Evolutionary conservation across 2,888 invertebrate species (phyloP).

Genomic region (Orchestes rusci): DNA sequence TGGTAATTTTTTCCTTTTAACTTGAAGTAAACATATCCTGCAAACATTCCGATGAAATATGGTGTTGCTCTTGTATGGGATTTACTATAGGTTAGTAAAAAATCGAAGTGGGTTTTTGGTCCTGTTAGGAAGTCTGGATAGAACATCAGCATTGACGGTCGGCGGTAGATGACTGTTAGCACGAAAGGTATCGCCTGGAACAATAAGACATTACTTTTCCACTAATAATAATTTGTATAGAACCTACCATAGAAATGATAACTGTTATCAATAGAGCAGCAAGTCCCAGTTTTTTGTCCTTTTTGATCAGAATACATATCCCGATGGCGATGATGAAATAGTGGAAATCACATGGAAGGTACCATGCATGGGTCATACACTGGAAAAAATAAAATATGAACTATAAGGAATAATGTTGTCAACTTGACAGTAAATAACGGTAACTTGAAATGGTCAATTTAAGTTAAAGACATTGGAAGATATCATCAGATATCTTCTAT

Average conservation of each 20-base stretch:
- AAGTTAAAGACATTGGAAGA: too few species aligned
- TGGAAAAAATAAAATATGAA: slow-evolving; percentile 40
- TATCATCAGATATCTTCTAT: too few species aligned
- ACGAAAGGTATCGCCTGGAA: slow-evolving; percentile 45
- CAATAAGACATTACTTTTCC: not conserved
- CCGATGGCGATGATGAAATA: slow-evolving; percentile 54
- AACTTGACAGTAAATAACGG: too few species aligned
- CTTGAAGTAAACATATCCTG: slow-evolving; percentile 46
- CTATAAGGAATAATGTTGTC: too few species aligned
- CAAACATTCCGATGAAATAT: slow-evolving; percentile 52
- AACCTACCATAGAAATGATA: slow-evolving; percentile 39
- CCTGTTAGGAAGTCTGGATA: slow-evolving; percentile 50
- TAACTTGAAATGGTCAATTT: too few species aligned
- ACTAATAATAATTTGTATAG: not conserved
- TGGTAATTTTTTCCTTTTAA: slow-evolving; percentile 34
- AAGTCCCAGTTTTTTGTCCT: slow-evolving; percentile 42
- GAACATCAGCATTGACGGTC: slow-evolving; percentile 51
- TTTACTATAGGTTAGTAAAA: slow-evolving; percentile 51
- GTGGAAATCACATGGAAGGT: slow-evolving; percentile 64
- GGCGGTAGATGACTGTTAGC: slow-evolving; percentile 46
- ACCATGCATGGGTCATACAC: slow-evolving; percentile 64
- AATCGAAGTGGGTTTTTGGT: slow-evolving; percentile 49
- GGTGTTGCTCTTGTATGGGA: slow-evolving; percentile 54
- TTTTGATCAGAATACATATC: slow-evolving; percentile 45
- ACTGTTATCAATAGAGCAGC: slow-evolving; percentile 39